Evolutionary conservation across 2,797 vertebrate species (phyloP), one percentile per base, ranked within the genome.

Genomic region (Tangara arthus): DNA sequence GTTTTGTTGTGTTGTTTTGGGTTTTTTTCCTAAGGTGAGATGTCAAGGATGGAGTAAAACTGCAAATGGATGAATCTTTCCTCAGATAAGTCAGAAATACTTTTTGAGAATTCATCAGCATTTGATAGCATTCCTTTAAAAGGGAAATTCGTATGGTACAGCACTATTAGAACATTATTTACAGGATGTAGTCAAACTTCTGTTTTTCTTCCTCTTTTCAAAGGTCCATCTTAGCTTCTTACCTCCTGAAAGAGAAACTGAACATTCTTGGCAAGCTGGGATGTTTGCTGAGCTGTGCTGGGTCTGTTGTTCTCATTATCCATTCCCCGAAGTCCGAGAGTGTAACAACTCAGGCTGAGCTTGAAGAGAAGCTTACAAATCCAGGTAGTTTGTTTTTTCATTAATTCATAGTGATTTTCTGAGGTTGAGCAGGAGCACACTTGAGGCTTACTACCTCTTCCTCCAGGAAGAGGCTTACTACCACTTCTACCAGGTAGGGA

Each of bases 181-280:
- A 68, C 34, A 69, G 82, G 42, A 81, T 50, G 35, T 42, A 85
- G 47, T 86, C 69, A 65, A 85, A 80, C 50, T 91, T 49, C 61
- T 92, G 8, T 68, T 84, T 96, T 85, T 92, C 87, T 92, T 81
- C 69, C 89, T 93, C 57, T 96, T 93, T 95, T 87, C 92, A 78
- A 97, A 99, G 99, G 97, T 99, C 99, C 26, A 97, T 99, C 94
- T 98, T 99, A 98, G 99, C 99, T 57, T 99, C 99, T 53, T 98
- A 98, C 95, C 92, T 99, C 65, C 97, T 99, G 87, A 97, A 99
- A 93, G 99, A 99, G 95, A 98, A 98, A 94, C 97, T 99, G 85
- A 99, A 99, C 95, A 97, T 99, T 94, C 97, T 99, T 97, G 99
- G 99, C 82, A 99, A 99, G 96, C 97, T 99, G 35, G 99, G 99